Percentiles rank a stretch among this genome's conserved stretches.
Conservation (phyloP, 2,113 vertebrate species). For the Odobenus rosmarus region DNA sequence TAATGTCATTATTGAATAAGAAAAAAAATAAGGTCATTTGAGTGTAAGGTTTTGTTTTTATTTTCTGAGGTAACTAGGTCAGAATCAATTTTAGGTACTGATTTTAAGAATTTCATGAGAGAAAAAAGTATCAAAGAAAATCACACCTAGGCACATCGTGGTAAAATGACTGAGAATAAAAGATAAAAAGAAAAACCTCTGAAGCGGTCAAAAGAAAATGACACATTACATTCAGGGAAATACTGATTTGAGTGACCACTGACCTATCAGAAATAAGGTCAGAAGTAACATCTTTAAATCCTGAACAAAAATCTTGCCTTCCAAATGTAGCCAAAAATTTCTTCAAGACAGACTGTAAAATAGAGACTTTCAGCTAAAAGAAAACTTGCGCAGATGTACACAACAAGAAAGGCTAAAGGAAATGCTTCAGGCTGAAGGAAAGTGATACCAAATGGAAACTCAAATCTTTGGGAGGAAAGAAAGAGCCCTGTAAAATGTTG, state of each 20-base stretch:
- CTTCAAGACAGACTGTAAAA: not conserved
- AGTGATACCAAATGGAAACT: not conserved
- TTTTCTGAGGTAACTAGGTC: not conserved
- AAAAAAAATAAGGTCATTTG: not conserved
- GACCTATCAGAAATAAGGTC: not conserved
- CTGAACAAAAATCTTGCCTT: not conserved
- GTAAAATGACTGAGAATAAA: not conserved
- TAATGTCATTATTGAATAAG: not conserved
- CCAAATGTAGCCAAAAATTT: not conserved
- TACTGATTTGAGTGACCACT: not conserved
- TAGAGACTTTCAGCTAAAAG: not conserved
- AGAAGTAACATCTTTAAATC: not conserved
- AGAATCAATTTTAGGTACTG: not conserved
- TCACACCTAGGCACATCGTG: not conserved
- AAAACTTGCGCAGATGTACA: not conserved
- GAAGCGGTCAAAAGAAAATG: not conserved
- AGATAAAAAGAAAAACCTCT: not conserved
- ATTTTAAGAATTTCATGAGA: not conserved
- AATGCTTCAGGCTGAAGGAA: not conserved
- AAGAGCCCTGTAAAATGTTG: not conserved
- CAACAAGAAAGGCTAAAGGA: not conserved
- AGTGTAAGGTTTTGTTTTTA: not conserved
- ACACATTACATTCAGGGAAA: not conserved
- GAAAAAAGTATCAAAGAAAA: not conserved
- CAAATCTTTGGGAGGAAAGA: not conserved